Base-by-base conservation (phyloP, 2,888 invertebrate species). In the Drosophila kanekoi region DNA sequence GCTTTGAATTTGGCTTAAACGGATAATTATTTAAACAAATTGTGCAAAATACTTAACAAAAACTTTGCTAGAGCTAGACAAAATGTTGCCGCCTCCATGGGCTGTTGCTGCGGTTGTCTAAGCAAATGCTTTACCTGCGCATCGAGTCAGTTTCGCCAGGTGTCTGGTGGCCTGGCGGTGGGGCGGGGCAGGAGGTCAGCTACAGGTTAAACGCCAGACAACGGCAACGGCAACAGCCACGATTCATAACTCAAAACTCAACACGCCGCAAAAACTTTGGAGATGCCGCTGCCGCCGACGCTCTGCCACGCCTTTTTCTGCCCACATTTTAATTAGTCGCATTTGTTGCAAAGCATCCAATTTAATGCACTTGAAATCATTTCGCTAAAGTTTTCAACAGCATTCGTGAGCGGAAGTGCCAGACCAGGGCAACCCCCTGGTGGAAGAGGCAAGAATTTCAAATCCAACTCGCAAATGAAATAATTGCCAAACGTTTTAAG, bases 311-410 rank as follows among this genome's bases (percentile, higher is more conserved):
- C 76, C 80, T 62, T 32, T 69, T 59, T 47, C 56, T 62, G 45
- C 66, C 86, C 73, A 65, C 78, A 86, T 86, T 83, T 83, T 86
- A 83, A 86, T 83, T 83, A 86, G 83, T 83, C 70, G 79, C 87
- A 86, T 86, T 85, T 85, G 82, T 85, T 85, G 85, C 79, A 80
- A 78, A 83, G 83, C 87, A 73, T 72, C 79, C 79, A 82, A 87
- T 85, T 87, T 85, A 87, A 85, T 85, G 87, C 85, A 85, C 85
- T 85, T 77, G 87, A 85, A 85, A 87, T 82, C 75, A 85, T 87
- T 85, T 79, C 47, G 66, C 52, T 43, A 71, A 84, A 87, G 70
- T 85, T 67, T 63, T 53, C 51, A 51, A 64, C 64, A 68, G 70
- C 72, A 70, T 68, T 69, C 62, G 48, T 60, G 56, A 54, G 67